Percentiles rank a stretch among this genome's conserved stretches.
Evolutionary conservation across 2,113 vertebrate species (phyloP).

Genomic region (Oreotrochilus melanogaster): DNA sequence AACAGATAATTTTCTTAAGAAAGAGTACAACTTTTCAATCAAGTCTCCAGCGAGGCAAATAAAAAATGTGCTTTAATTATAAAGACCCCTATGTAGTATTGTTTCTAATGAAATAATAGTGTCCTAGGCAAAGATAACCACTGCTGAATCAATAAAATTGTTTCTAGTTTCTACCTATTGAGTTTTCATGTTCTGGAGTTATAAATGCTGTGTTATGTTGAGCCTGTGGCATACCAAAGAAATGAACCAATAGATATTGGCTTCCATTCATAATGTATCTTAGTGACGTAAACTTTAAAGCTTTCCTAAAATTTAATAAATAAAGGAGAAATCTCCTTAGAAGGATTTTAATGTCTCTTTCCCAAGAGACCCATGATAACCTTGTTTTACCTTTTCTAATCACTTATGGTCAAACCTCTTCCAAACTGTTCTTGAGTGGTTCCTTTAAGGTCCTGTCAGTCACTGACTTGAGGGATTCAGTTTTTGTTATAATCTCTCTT

Average conservation of each 20-base stretch:
- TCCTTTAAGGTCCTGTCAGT: background rate
- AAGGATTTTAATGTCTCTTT: background rate
- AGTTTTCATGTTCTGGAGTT: background rate
- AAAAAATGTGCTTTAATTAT: constrained; percentile 29
- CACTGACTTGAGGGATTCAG: background rate
- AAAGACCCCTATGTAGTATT: background rate
- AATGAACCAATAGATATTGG: background rate
- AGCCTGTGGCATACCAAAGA: background rate
- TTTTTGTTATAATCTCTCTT: background rate
- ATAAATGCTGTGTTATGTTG: background rate
- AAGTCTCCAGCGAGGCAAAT: background rate
- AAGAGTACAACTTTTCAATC: constrained; percentile 23
- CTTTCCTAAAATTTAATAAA: background rate
- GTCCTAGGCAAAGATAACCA: background rate
- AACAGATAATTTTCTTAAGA: constrained; percentile 68
- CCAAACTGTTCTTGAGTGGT: background rate
- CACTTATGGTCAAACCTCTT: background rate
- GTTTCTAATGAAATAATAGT: background rate
- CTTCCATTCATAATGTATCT: background rate
- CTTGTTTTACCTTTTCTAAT: background rate
- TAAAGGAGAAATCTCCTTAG: background rate
- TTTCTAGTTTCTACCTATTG: background rate
- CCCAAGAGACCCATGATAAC: background rate
- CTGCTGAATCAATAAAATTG: background rate
- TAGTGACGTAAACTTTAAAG: background rate